A percentile compares a stretch with the other conserved stretches of the same genome.
Conservation (phyloP, 2,888 invertebrate species). For the Odontocolon sp. region DNA sequence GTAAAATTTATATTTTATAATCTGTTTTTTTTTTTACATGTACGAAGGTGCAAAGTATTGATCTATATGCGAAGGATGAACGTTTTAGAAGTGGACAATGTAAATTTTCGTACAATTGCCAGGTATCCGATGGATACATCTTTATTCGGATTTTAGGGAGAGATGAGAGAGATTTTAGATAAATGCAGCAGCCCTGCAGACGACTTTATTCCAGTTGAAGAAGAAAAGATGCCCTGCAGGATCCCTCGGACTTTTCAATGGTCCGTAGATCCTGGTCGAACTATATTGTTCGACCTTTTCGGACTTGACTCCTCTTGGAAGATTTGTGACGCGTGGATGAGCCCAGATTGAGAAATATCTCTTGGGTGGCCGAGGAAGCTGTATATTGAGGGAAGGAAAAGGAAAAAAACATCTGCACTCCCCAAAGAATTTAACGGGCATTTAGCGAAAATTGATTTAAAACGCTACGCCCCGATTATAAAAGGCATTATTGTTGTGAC, state of each 20-base stretch:
- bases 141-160: conserved; percentile 43
- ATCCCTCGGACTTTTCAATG: conserved; percentile 38
- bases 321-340: conserved; percentile 67
- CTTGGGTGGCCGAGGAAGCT: conserved; percentile 60
- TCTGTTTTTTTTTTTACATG: neutral
- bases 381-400: conserved; percentile 10
- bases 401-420: conserved; percentile 71
- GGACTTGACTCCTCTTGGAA: conserved; percentile 64
- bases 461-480: conserved; percentile 61
- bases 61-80: conserved; percentile 5
- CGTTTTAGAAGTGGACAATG: conserved; percentile 1
- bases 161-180: conserved; percentile 33
- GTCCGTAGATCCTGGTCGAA: conserved; percentile 30
- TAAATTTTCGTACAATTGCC: conserved; percentile 12
- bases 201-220: conserved; percentile 60
- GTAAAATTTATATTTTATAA: too few species aligned
- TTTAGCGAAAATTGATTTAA: conserved; percentile 70
- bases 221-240: conserved; percentile 45
- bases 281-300: conserved; percentile 61
- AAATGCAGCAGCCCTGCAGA: conserved; percentile 51
- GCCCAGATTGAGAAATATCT: conserved; percentile 67
- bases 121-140: conserved; percentile 47
- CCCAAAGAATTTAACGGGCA: conserved; percentile 71
- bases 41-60: neutral
- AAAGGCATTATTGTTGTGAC: conserved; percentile 64